A percentile compares a stretch with the other conserved stretches of the same genome.
These are phyloP conservation scores for Syngnathus scovelli DNA, from an alignment of 2,113 vertebrate genomes.

Conservation along the genomic window DNA sequence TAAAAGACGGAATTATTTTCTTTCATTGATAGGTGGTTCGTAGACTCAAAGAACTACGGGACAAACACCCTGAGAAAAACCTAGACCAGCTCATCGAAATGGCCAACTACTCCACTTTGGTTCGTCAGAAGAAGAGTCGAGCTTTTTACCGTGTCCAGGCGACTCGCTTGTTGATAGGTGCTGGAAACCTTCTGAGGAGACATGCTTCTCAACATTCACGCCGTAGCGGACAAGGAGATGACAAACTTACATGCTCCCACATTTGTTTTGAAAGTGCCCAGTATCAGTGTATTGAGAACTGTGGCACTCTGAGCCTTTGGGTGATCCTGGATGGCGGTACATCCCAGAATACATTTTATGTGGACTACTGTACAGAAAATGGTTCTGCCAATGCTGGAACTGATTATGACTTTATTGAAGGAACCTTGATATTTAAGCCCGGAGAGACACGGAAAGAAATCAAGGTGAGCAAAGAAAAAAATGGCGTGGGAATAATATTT, in stretches of 20 bases:
- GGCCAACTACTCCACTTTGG: conserved; percentile 84
- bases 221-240: conserved; percentile 31
- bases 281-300: conserved; percentile 92
- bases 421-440: conserved; percentile 69
- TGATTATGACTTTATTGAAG: conserved; percentile 78
- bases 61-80: conserved; percentile 88
- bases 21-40: conserved; percentile 70
- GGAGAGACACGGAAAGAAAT: conserved; percentile 69
- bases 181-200: conserved; percentile 84
- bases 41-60: conserved; percentile 86
- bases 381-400: conserved; percentile 89
- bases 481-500: too few relatives aligned
- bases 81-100: conserved; percentile 87
- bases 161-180: conserved; percentile 86
- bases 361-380: conserved; percentile 91
- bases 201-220: conserved; percentile 77
- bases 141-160: conserved; percentile 93
- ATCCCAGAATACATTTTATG: conserved; percentile 80
- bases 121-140: conserved; percentile 89
- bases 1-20: neutral
- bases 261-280: conserved; percentile 84
- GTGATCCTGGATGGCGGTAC: conserved; percentile 76
- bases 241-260: conserved; percentile 69
- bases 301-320: conserved; percentile 74
- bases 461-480: conserved; percentile 50